Evolutionary conservation across 2,797 vertebrate species (phyloP), one percentile per base, ranked within the genome.

Genomic region (Channallabes apus): DNA sequence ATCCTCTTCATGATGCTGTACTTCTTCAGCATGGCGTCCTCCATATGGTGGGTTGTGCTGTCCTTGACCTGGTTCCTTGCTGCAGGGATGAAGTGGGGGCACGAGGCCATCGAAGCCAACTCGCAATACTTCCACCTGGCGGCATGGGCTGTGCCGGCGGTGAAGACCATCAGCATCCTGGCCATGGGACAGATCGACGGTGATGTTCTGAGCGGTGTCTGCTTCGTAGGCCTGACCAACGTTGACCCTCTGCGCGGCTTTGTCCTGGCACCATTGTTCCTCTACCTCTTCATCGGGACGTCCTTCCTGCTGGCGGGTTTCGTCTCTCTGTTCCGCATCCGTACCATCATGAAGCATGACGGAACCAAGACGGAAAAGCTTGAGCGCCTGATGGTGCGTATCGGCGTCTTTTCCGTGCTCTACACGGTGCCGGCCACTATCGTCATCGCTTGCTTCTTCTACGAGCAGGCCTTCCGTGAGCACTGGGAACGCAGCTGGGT

Each of bases 1-100:
- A 99, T 99, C 86, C 96, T 99, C 82, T 99, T 99, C 91, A 99
- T 99, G 98, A 98, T 99, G 97, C 95, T 99, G 0, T 99, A 99
- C 86, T 99, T 99, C 93, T 99, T 99, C 88, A 94, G 97, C 91
- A 99, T 99, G 98, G 98, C 98, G 91, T 98, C 97, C 85, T 99
- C 98, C 12, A 98, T 99, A 93, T 99, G 98, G 98, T 99, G 98
- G 98, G 97, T 99, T 89, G 98, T 99, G 91, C 92, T 99, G 46
- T 98, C 98, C 0, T 96, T 99, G 90, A 99, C 98, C 80, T 99
- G 98, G 98, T 99, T 99, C 93, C 94, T 99, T 89, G 98, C 98
- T 0, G 98, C 98, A 0, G 98, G 98, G 81, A 99, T 99, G 98
- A 99, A 99, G 89, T 99, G 98, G 98, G 98, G 98, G 79, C 98